Conservation (phyloP, 2,797 vertebrate genomes). For the Sebastes matsubarae region DNA sequence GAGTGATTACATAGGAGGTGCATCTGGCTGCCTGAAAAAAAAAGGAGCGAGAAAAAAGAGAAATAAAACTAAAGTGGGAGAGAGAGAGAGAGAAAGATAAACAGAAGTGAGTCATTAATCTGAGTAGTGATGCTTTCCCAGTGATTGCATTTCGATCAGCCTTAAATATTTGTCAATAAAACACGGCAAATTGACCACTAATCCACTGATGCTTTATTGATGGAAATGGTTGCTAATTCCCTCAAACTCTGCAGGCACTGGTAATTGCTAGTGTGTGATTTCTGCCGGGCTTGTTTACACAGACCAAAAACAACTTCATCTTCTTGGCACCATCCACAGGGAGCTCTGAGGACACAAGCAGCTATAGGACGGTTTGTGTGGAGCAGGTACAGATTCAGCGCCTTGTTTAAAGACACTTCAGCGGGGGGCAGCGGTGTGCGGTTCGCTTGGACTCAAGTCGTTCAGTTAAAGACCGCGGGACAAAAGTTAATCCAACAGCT, state of each 20-base stretch:
- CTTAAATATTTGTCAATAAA: slow-evolving; percentile 49
- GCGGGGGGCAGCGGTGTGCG: background rate
- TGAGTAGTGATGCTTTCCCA: slow-evolving; percentile 2
- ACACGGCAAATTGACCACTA: slow-evolving; percentile 19
- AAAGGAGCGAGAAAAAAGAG: background rate
- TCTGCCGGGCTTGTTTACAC: background rate
- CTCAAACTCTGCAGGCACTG: background rate
- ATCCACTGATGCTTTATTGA: slow-evolving; percentile 37
- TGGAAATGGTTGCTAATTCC: slow-evolving; percentile 28
- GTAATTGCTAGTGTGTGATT: slow-evolving; percentile 10
- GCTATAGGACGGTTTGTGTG: background rate
- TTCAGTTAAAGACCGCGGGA: background rate
- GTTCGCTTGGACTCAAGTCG: background rate
- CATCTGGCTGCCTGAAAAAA: slow-evolving; percentile 42
- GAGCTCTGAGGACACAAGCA: background rate
- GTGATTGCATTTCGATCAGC: slow-evolving; percentile 36
- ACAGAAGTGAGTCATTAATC: slow-evolving; percentile 27
- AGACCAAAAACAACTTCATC: background rate
- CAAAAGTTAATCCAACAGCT: background rate
- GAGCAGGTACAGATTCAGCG: background rate
- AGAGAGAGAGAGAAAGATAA: slow-evolving; percentile 12
- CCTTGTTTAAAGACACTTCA: background rate
- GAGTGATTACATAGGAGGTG: slow-evolving; percentile 23
- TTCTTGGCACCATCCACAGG: background rate
- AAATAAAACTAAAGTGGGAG: background rate